Percentiles rank a stretch among this genome's conserved stretches.
These are phyloP conservation scores for Hydrozoanthus tunicans DNA, from an alignment of 64 coral and sea anemone species.

Conservation along the genomic window DNA sequence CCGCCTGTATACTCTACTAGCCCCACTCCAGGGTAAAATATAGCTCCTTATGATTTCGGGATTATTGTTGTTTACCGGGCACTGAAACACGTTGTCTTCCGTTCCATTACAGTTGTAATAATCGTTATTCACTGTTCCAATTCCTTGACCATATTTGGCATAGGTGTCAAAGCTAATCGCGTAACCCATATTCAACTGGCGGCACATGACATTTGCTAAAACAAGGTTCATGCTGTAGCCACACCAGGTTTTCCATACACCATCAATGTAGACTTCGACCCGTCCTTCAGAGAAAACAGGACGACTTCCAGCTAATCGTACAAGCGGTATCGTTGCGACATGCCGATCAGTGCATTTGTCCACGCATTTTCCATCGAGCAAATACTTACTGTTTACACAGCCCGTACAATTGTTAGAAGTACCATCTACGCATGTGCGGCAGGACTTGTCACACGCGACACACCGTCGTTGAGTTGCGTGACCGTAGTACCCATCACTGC, in stretches of 20 bases:
- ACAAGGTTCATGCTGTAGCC: slow-evolving; percentile 68
- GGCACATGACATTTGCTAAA: slow-evolving; percentile 74
- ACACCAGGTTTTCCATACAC: slow-evolving; percentile 62
- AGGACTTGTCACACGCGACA: slow-evolving; percentile 50
- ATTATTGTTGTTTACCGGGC: slow-evolving; percentile 23
- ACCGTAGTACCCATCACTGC: slow-evolving; percentile 82
- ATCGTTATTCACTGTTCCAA: slow-evolving; percentile 37
- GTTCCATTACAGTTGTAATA: slow-evolving; percentile 54
- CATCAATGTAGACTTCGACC: slow-evolving; percentile 56
- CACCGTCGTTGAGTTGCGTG: slow-evolving; percentile 54
- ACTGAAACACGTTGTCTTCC: slow-evolving; percentile 69
- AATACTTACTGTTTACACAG: slow-evolving; percentile 64
- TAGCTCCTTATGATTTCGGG: no score
- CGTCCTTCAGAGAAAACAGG: slow-evolving; percentile 60
- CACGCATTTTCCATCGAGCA: slow-evolving; percentile 34
- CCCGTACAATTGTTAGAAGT: slow-evolving; percentile 61
- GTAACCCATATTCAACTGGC: slow-evolving; percentile 70
- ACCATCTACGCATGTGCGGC: slow-evolving; percentile 71
- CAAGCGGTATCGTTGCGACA: slow-evolving; percentile 43
- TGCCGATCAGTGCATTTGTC: not conserved
- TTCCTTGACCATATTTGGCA: slow-evolving; percentile 59
- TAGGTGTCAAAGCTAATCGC: slow-evolving; percentile 55
- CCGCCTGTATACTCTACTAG: not conserved
- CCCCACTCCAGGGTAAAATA: no score
- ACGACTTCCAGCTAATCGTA: slow-evolving; percentile 73